Evolutionary conservation across 2,113 vertebrate species (phyloP), one percentile per base, ranked within the genome.

Genomic region (Percina caprodes): DNA sequence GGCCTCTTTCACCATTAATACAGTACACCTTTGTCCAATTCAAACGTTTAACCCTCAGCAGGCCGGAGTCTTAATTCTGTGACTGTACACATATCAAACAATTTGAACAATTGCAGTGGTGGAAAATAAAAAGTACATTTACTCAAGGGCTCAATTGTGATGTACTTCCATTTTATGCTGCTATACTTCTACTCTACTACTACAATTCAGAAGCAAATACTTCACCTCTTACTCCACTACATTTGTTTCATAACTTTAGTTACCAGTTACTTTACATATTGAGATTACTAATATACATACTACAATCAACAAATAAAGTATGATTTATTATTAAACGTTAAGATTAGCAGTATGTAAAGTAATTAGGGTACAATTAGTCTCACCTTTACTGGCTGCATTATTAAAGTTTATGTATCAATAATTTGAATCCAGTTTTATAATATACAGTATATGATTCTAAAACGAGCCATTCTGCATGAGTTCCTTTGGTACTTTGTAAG

Each of bases 1-100:
- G 52, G 45, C 39, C 52, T 77, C 59, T 84, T n/a, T 72, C 75
- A 51, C 68, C 61, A 45, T 24, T 49, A 30, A 74, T 79, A 33
- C 58, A 60, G 16, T 35, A 46, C 69, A 0, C 62, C 24, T 73
- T 52, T 49, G 15, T 65, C 60, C 51, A 56, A 21, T 55, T 56
- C 33, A 35, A 49, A 46, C 62, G 51, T 66, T 78, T 65, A 66
- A 82, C 52, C 16, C n/a, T 79, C 60, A 42, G 21, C 1, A 60
- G 46, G 63, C 74, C 45, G 16, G 3, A 46, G 16, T 42, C 46
- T 56, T 11, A 39, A 54, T 18, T 39, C 49, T 45, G 33, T 49
- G 55, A 30, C 33, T 63, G 21, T 49, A 60, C 33, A 63, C 59
- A 67, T 73, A 12, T 74, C 74, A 14, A 65, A 26, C 14, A 63